phyloP scores from a whole-genome alignment of 1,140 invertebrate species.

The Ceratina japonica region DNA sequence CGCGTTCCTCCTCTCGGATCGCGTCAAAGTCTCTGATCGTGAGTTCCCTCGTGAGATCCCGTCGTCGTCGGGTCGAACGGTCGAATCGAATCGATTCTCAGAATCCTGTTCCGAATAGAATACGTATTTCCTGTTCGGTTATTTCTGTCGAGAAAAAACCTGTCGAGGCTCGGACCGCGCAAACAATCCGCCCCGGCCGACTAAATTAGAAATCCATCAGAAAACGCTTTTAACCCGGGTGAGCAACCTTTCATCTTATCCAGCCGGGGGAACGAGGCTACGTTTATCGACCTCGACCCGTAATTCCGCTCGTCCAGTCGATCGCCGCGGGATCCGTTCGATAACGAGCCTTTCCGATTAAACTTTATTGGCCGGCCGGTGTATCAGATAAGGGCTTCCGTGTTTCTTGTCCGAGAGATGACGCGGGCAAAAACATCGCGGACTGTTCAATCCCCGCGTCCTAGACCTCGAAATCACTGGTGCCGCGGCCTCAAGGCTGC shows the following conservation, averaged over 20 bases:
- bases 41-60: too few relatives aligned
- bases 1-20: neutral
- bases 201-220: constrained; percentile 46
- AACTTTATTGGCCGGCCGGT: constrained; percentile 34
- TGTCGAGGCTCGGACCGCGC: neutral
- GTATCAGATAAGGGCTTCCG: constrained; percentile 49
- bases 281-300: constrained; percentile 40
- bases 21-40: neutral
- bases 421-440: constrained; percentile 6
- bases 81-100: neutral
- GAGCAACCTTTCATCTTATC: constrained; percentile 16
- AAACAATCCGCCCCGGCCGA: constrained; percentile 13
- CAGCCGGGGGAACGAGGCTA: constrained; percentile 3
- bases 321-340: constrained; percentile 25
- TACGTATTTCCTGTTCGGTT: neutral
- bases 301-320: constrained; percentile 18
- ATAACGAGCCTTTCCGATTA: constrained; percentile 48
- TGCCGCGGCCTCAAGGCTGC: neutral
- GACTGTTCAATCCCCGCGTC: constrained; percentile 11
- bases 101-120: neutral
- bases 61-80: too few relatives aligned
- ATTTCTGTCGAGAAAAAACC: neutral
- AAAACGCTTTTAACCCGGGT: constrained; percentile 15
- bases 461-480: constrained; percentile 36
- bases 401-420: constrained; percentile 33